Evolutionary conservation across 2,888 invertebrate genomes (phyloP), one percentile per base, ranked within the genome.

Genomic region (Agrochola lychnidis): DNA sequence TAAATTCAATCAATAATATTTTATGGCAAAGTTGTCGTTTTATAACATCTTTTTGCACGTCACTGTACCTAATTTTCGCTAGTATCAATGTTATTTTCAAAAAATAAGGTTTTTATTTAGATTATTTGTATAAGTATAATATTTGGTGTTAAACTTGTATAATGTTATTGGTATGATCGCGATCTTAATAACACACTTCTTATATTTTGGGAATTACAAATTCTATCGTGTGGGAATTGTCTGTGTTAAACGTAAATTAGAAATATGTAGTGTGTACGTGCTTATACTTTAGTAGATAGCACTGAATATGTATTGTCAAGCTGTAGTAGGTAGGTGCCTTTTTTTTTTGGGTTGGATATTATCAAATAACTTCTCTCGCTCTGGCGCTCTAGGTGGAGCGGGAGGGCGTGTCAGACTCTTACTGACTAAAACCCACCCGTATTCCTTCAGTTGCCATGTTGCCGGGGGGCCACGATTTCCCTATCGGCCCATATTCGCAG

Each of bases 91-190:
- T 69, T 59, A 30, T 79, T 61, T 71, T n/a, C n/a, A 22, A 14
- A 45, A 61, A 79, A 77, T 45, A 79, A 53, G 61, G 25, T 62
- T 76, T 78, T 78, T 76, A 76, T 78, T 79, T 45, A 36, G 36
- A 61, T 79, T 76, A 45, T n/a, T 48, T 57, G 4, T 25, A 53
- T 22, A 36, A 53, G 42, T 53, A 45, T 70, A 45, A 77, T 77
- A 70, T 70, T 53, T 53, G 51, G 22, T 61, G 16, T 59, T 68
- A 70, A 36, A 62, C 45, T 79, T 56, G 36, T 70, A n/a, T 40
- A 62, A 70, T 53, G 36, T 53, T 79, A 62, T 76, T 63, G 73
- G 53, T 63, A 19, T 30, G 62, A 51, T 63, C 19, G n/a, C 19
- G n/a, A 62, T 36, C 48, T 56, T 70, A 66, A 61, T 56, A 61